A percentile compares a stretch with the other conserved stretches of the same genome.
phyloP scores from a whole-genome alignment of 2,888 invertebrate genomes.

The Diarsia brunnea region DNA sequence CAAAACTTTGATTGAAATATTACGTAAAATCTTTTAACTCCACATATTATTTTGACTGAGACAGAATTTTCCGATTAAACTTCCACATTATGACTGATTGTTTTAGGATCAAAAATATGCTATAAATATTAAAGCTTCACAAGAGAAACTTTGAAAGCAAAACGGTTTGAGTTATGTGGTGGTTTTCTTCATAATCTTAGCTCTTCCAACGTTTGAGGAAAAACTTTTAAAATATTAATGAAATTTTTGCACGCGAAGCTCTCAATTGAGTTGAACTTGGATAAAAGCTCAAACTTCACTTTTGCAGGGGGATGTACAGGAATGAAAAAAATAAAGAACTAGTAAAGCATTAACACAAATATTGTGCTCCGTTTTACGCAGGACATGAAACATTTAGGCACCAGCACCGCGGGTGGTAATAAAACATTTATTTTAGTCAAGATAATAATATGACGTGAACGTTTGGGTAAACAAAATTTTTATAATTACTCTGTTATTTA shows the following conservation, averaged over 20 bases:
- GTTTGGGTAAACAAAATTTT: constrained; percentile 45
- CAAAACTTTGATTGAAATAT: neutral
- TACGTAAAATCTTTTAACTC: neutral
- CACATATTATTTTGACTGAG: neutral
- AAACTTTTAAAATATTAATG: constrained; percentile 25
- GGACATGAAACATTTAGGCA: constrained; percentile 50
- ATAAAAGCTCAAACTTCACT: neutral
- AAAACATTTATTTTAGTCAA: constrained; percentile 56
- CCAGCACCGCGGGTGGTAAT: constrained; percentile 22
- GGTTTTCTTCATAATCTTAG: constrained; percentile 1
- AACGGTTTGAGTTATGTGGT: constrained; percentile 4
- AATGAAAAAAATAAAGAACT: too few relatives aligned
- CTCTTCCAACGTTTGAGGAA: neutral
- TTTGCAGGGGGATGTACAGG: neutral
- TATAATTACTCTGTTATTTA: constrained; percentile 51
- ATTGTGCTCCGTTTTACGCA: constrained; percentile 23
- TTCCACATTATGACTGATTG: constrained; percentile 9
- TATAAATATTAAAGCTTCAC: neutral
- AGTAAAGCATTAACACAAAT: constrained; percentile 5
- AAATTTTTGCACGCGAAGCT: neutral
- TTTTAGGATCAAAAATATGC: constrained; percentile 10
- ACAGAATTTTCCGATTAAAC: neutral
- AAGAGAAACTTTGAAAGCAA: constrained; percentile 13
- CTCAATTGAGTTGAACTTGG: neutral
- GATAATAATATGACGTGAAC: constrained; percentile 50